These are phyloP conservation scores for Sarcophaga caerulescens DNA, from an alignment of 2,888 invertebrate genomes.

Conservation along the genomic window DNA sequence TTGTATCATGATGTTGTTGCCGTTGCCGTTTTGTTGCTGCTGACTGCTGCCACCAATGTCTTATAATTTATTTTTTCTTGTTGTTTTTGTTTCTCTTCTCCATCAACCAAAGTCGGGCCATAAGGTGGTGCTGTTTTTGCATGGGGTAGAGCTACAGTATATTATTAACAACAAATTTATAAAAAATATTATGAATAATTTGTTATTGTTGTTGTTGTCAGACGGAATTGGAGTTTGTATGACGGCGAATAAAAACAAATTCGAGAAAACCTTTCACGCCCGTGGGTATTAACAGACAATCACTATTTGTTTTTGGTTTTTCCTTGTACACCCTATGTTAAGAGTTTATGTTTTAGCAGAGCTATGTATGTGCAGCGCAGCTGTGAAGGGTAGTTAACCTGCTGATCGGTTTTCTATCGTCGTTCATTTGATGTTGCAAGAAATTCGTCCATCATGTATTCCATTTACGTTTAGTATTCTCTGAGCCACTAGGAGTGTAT, in stretches of 20 bases:
- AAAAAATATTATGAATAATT: conserved; percentile 50
- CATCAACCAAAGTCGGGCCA: conserved; percentile 9
- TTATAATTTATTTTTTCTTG: conserved; percentile 22
- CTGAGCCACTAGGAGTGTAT: too few species aligned
- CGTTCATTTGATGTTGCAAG: too few species aligned
- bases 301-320: conserved; percentile 35
- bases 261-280: conserved; percentile 67
- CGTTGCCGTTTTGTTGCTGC: background rate
- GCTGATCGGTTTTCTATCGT: too few species aligned
- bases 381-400: too few species aligned
- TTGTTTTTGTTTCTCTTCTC: conserved; percentile 20
- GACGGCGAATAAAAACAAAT: conserved; percentile 41
- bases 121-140: conserved; percentile 50
- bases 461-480: too few species aligned
- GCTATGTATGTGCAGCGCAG: too few species aligned
- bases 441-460: too few species aligned
- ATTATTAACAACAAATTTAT: background rate
- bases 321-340: background rate
- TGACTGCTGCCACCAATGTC: conserved; percentile 19
- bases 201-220: background rate
- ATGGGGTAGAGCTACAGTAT: background rate
- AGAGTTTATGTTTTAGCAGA: too few species aligned
- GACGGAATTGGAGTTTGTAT: conserved; percentile 38
- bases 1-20: background rate
- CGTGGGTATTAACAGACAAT: conserved; percentile 62